These are phyloP conservation scores for Sterna hirundo DNA, from an alignment of 2,113 vertebrate genomes.

Conservation along the genomic window DNA sequence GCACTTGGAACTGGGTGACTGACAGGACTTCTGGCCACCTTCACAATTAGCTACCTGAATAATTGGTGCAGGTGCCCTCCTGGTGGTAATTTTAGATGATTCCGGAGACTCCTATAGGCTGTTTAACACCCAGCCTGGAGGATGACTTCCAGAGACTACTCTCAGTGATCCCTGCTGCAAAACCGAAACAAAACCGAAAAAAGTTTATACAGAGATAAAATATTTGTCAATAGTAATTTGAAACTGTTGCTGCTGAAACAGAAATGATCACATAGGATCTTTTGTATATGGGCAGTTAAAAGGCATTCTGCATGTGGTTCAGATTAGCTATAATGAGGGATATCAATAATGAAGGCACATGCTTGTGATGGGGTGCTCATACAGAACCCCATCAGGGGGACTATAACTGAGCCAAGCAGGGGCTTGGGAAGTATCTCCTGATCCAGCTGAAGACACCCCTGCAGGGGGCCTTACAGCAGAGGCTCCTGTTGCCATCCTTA, in stretches of 20 bases:
- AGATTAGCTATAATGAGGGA: not conserved
- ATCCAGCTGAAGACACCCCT: not conserved
- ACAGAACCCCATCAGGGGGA: not conserved
- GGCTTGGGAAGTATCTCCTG: not conserved
- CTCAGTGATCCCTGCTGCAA: not conserved
- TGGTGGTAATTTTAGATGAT: not conserved
- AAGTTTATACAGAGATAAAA: not conserved
- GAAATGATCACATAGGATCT: not conserved
- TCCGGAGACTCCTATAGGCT: not conserved
- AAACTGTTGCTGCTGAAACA: not conserved
- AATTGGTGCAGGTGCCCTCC: rapidly evolving
- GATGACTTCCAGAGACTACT: not conserved
- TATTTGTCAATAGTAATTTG: not conserved
- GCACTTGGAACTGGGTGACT: not conserved
- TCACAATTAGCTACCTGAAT: not conserved
- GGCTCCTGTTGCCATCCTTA: not conserved
- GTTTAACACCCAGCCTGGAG: not conserved
- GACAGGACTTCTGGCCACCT: not conserved
- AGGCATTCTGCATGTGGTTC: not conserved
- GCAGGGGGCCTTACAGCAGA: not conserved
- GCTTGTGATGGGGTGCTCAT: not conserved
- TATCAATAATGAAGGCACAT: not conserved
- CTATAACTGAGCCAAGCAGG: not conserved
- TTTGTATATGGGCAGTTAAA: not conserved
- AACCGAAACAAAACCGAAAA: too few relatives aligned